These are phyloP conservation scores for Petrophora chlorosata DNA, from an alignment of 2,888 invertebrate species.

Conservation along the genomic window DNA sequence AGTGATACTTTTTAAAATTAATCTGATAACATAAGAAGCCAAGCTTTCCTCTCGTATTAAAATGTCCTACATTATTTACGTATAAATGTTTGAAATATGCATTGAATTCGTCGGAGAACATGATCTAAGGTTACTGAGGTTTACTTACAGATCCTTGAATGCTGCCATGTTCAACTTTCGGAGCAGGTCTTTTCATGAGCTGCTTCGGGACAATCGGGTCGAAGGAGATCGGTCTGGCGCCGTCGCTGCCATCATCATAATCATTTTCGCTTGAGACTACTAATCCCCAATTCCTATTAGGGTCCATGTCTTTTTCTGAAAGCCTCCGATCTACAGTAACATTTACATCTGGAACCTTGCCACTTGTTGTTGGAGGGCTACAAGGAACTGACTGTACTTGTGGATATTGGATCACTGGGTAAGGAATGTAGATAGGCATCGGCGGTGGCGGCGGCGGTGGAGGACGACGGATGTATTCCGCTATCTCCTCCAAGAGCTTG, in stretches of 20 bases:
- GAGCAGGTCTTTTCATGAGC: conserved; percentile 41
- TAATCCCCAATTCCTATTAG: conserved; percentile 63
- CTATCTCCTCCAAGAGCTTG: conserved; percentile 62
- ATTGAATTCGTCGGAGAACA: too few species aligned
- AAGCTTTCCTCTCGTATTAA: too few species aligned
- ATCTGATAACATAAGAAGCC: too few species aligned
- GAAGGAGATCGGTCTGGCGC: conserved; percentile 66
- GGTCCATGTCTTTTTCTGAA: conserved; percentile 47
- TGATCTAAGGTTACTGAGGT: conserved; percentile 2
- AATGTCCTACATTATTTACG: too few species aligned
- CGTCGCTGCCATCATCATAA: conserved; percentile 46
- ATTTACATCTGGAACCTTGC: conserved; percentile 39
- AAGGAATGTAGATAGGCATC: conserved; percentile 67
- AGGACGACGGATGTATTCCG: conserved; percentile 49
- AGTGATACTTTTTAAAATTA: too few species aligned
- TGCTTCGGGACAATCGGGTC: conserved; percentile 44
- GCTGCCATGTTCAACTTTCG: conserved; percentile 50
- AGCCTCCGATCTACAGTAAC: conserved; percentile 50
- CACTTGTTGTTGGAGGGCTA: conserved; percentile 26
- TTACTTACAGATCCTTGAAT: conserved; percentile 41
- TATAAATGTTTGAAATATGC: too few species aligned
- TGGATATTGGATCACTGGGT: conserved; percentile 51
- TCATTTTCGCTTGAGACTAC: conserved; percentile 40
- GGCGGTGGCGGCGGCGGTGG: conserved; percentile 52
- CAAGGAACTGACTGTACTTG: conserved; percentile 46